Evolutionary conservation across 2,888 invertebrate species (phyloP), one percentile per base, ranked within the genome.

Genomic region (Microchrysa polita): DNA sequence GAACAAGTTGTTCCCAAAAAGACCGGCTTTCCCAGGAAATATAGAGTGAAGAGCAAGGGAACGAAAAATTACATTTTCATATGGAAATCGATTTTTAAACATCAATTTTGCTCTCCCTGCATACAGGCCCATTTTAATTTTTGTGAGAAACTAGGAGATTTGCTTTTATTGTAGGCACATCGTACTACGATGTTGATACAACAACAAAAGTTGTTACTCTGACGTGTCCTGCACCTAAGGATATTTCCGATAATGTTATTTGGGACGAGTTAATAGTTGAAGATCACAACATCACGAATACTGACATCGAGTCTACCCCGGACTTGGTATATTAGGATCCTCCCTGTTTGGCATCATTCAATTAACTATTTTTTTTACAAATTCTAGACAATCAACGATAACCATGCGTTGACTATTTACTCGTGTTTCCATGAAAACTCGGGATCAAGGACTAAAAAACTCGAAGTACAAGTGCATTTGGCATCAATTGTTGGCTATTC

Each of bases 321-420:
- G 34, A 67, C 12, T 40, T 53, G 67, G 67, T 67, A 53, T n/a
- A 67, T 23, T n/a, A n/a, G n/a, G n/a, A n/a, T n/a, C n/a, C n/a
- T n/a, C n/a, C n/a, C n/a, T n/a, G n/a, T n/a, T n/a, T n/a, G n/a
- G n/a, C n/a, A n/a, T n/a, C n/a, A n/a, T n/a, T n/a, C n/a, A n/a
- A n/a, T n/a, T n/a, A n/a, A n/a, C n/a, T n/a, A n/a, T n/a, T n/a
- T n/a, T n/a, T 4, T 22, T 18, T 18, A n/a, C 2, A n/a, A 42
- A 44, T 48, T 27, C n/a, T 1, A 67, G 67, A 53, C 20, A 16
- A 52, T 53, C n/a, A 52, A 23, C n/a, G n/a, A 67, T 27, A 27
- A 52, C 16, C 52, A 16, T n/a, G 16, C 12, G n/a, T 27, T 27
- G 14, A 22, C 67, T 20, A n/a, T 67, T 7, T 67, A 67, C n/a